Evolutionary conservation across 2,113 vertebrate species (phyloP).

Genomic region (Uropsilus gracilis): DNA sequence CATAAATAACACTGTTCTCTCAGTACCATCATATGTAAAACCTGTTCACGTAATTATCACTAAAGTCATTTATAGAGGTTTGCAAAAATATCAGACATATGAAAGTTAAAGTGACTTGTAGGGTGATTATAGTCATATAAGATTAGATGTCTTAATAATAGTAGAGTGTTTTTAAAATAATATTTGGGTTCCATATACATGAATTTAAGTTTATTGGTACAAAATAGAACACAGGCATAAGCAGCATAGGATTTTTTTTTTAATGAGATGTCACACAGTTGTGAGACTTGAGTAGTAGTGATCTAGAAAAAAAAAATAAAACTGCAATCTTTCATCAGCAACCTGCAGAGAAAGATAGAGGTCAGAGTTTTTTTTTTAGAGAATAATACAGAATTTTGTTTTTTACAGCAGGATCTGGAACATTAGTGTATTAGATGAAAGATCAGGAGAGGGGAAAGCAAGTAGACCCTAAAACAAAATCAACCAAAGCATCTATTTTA

Average conservation of each 20-base stretch:
- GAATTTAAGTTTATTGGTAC: background rate
- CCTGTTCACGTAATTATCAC: background rate
- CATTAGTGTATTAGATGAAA: background rate
- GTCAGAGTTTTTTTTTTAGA: background rate
- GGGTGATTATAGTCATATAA: background rate
- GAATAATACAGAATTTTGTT: background rate
- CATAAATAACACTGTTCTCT: background rate
- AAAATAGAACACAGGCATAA: background rate
- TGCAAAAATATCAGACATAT: background rate
- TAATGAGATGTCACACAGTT: background rate
- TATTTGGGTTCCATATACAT: background rate
- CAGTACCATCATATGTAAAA: background rate
- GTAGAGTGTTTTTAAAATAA: background rate
- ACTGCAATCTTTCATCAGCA: background rate
- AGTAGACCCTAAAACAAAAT: fast-evolving
- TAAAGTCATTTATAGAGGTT: background rate
- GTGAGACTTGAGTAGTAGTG: background rate
- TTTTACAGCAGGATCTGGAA: background rate
- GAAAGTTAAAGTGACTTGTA: too few species aligned
- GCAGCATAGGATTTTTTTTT: background rate
- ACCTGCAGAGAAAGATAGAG: background rate
- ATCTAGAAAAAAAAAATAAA: background rate
- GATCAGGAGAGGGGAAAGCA: background rate
- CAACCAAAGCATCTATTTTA: background rate
- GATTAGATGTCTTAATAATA: background rate